These are phyloP conservation scores for Pherbina coryleti DNA, from an alignment of 2,888 invertebrate species.

Conservation along the genomic window DNA sequence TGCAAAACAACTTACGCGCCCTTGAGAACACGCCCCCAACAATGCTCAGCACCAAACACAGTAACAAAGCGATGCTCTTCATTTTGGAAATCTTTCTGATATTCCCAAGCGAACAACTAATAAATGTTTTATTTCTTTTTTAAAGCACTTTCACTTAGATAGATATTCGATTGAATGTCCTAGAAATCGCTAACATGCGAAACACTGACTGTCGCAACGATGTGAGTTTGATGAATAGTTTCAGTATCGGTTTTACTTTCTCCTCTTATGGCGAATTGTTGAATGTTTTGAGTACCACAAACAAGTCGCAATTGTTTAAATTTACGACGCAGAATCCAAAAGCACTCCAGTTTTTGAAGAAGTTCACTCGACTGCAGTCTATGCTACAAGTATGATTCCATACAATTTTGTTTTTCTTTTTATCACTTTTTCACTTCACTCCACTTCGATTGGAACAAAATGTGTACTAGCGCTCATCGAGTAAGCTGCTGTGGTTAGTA, in stretches of 20 bases:
- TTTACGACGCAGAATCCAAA: slow-evolving; percentile 1
- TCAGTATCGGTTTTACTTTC: neutral
- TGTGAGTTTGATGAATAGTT: neutral
- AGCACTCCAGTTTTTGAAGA: neutral
- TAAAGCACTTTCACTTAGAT: no score
- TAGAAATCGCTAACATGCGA: no score
- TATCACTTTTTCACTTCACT: slow-evolving; percentile 12
- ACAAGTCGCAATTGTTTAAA: slow-evolving; percentile 4
- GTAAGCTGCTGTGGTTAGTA: neutral
- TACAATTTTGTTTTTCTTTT: neutral
- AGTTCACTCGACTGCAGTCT: slow-evolving; percentile 1
- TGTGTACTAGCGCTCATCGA: slow-evolving; percentile 9
- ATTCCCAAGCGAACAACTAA: neutral
- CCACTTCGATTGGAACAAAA: neutral
- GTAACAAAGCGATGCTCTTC: neutral
- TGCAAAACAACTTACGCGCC: slow-evolving; percentile 7
- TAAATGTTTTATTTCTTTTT: neutral
- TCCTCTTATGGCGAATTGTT: slow-evolving; percentile 2
- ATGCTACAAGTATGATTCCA: neutral
- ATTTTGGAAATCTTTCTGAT: neutral
- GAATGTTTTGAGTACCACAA: neutral
- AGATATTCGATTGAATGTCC: no score
- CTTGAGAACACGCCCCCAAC: neutral
- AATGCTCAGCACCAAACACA: slow-evolving; percentile 8
- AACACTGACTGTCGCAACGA: neutral